phyloP scores from a whole-genome alignment of 2,888 invertebrate species.

The Apamea sordens region DNA sequence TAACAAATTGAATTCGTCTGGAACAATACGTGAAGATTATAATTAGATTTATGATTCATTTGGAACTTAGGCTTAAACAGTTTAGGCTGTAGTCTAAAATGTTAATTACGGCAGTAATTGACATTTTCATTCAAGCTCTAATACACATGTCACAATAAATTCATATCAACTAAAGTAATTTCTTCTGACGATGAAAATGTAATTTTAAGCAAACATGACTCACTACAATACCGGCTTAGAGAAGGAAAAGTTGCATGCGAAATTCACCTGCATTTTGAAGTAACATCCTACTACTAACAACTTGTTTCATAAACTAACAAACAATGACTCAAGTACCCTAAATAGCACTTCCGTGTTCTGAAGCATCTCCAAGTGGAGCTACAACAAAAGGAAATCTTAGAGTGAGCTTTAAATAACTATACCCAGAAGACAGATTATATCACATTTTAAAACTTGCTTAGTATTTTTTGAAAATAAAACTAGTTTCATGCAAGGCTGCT shows the following conservation, averaged over 20 bases:
- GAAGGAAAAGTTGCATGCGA: neutral
- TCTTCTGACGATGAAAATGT: neutral
- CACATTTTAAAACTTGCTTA: constrained; percentile 45
- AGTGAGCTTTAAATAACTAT: constrained; percentile 52
- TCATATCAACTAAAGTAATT: neutral
- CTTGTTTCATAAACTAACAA: constrained; percentile 35
- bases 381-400: constrained; percentile 49
- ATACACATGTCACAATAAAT: neutral
- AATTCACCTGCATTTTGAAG: constrained; percentile 14
- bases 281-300: constrained; percentile 19
- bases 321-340: constrained; percentile 44
- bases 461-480: constrained; percentile 39
- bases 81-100: neutral
- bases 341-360: constrained; percentile 60
- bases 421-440: constrained; percentile 60
- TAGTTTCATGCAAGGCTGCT: constrained; percentile 12
- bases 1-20: constrained; percentile 33
- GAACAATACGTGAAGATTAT: constrained; percentile 4
- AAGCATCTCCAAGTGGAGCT: constrained; percentile 36
- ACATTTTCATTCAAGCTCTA: neutral
- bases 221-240: neutral
- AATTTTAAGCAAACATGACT: neutral
- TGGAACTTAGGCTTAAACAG: neutral
- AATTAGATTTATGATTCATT: constrained; percentile 20
- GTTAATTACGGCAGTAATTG: neutral